Base-by-base conservation (phyloP, 2,888 invertebrate species). In the Lampropteryx suffumata region DNA sequence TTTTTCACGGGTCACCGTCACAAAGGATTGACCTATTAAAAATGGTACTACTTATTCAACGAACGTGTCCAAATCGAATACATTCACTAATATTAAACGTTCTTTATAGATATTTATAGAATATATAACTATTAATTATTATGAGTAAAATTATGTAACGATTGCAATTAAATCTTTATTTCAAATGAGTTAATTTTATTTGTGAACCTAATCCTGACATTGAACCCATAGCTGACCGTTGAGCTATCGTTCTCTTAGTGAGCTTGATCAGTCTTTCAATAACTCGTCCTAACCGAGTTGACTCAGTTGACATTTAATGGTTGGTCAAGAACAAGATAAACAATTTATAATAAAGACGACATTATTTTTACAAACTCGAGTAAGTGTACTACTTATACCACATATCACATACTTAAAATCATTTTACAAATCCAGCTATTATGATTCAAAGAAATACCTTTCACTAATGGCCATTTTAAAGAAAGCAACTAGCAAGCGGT, bases 141-240 rank as follows among this genome's bases (percentile, higher is more conserved):
- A 88, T 83, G 80, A 89, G 73, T 85, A 87, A 82, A 82, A 84
- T 85, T 87, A 90, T 89, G 88, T 89, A 89, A 87, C 83, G 76
- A 90, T 85, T 89, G 87, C 88, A 89, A 90, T 90, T 90, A 89
- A 88, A 90, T 82, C 87, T 86, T 90, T 89, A 89, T 89, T 89
- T 90, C 83, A 85, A 86, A 57, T 55, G 62, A 64, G 61, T 65
- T 63, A 48, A 65, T 71, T 86, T 80, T 42, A 49, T 71, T 51
- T 24, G 9, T n/a, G 2, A 30, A 26, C 7, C 30, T 27, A 24
- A 24, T 10, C 10, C n/a, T n/a, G n/a, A n/a, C n/a, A n/a, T n/a
- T n/a, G n/a, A n/a, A n/a, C n/a, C n/a, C n/a, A n/a, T n/a, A n/a
- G n/a, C n/a, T n/a, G n/a, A n/a, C n/a, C n/a, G n/a, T n/a, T n/a